Evolutionary conservation across 2,888 invertebrate species (phyloP), one percentile per base, ranked within the genome.

Genomic region (Andrena bucephala): DNA sequence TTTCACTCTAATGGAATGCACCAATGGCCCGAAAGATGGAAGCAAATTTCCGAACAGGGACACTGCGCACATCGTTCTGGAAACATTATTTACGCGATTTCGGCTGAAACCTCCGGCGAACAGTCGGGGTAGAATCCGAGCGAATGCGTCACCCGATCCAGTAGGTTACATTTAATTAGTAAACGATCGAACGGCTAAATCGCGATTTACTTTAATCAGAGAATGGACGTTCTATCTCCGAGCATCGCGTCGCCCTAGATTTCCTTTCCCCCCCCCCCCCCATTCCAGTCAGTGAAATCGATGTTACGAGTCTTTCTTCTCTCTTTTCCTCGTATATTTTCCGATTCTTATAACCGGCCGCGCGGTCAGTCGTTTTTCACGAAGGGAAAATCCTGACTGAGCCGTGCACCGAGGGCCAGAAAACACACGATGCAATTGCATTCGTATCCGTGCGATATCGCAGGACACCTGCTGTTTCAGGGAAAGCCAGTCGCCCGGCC

Each of bases 401-500:
- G 42, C 16, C 31, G 13, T 10, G 24, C 36, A 48, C n/a, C 50
- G 24, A 10, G 48, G 65, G 63, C 75, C 66, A 80, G 75, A 75
- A 75, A 66, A 54, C 66, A 74, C 68, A 70, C 65, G 66, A 79
- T 70, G 69, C 70, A 67, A 77, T 77, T 68, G 77, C 81, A 63
- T 77, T 70, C 29, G 77, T 31, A 68, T 77, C 68, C 36, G 16
- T 27, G 50, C 50, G 72, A 73, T 77, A 69, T 66, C 68, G 77
- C 65, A n/a, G 29, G 69, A 67, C 60, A 66, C 71, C 70, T 76
- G 71, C 66, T 70, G 66, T 71, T 31, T 67, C 68, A 20, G 54
- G 60, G 70, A 66, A 62, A 67, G 42, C 66, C 79, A 50, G 52
- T 52, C 59, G 80, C 42, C 48, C 76, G 67, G 50, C 52, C 31